Percentiles rank a stretch among this genome's conserved stretches.
phyloP scores from a whole-genome alignment of 2,888 invertebrate genomes.

The Lysandra coridon region DNA sequence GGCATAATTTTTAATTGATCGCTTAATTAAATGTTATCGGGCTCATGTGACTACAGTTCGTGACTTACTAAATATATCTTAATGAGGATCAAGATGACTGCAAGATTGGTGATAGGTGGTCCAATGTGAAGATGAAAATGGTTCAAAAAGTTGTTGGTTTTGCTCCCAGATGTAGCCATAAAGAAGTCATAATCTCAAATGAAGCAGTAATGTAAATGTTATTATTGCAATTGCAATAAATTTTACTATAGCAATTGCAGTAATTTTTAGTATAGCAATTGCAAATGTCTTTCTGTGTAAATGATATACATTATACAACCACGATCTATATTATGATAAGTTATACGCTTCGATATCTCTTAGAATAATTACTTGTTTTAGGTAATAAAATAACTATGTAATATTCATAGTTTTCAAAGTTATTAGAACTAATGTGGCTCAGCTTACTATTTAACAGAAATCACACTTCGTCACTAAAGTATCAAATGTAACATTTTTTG shows the following conservation, averaged over 20 bases:
- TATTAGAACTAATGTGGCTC: no score
- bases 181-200: neutral
- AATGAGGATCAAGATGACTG: constrained; percentile 27
- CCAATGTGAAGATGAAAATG: constrained; percentile 32
- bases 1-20: constrained; percentile 12
- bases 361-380: no score
- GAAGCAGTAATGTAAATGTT: neutral
- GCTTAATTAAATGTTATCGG: constrained; percentile 19
- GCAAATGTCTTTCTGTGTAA: no score
- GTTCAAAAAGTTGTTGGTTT: neutral
- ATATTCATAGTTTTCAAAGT: no score
- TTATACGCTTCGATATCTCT: no score
- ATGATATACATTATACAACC: no score
- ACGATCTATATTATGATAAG: no score
- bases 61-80: constrained; percentile 27
- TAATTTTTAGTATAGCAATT: no score
- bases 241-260: neutral
- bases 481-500: no score
- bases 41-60: constrained; percentile 7
- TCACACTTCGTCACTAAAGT: no score
- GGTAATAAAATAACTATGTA: no score
- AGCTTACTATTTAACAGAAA: no score
- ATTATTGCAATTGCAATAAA: neutral
- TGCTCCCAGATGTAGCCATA: neutral
- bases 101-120: constrained; percentile 32